Percentiles rank a stretch among this genome's conserved stretches.
Conservation (phyloP, 1,140 invertebrate species). For the Pissodes strobi region DNA sequence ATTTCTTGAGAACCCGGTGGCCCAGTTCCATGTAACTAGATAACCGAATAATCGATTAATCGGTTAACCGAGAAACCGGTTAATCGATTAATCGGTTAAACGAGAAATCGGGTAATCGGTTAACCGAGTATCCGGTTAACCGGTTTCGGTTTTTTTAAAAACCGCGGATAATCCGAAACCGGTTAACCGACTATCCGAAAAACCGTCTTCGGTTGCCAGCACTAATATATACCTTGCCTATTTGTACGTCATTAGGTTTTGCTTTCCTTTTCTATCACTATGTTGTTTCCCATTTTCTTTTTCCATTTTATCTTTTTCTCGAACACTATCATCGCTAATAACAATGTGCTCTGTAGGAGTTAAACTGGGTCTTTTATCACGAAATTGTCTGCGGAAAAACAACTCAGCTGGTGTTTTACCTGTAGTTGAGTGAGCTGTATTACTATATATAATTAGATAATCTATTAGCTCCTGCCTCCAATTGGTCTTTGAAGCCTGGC, state of each 20-base stretch:
- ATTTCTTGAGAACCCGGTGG: too few relatives aligned
- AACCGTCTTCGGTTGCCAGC: too few relatives aligned
- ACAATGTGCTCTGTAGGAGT: neutral
- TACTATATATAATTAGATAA: conserved; percentile 48
- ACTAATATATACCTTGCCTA: too few relatives aligned
- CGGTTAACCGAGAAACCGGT: too few relatives aligned
- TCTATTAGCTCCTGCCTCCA: conserved; percentile 38
- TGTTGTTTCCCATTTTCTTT: conserved; percentile 5
- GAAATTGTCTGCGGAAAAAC: conserved; percentile 32
- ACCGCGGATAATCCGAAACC: too few relatives aligned
- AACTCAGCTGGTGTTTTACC: conserved; percentile 38
- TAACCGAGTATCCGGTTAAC: too few relatives aligned
- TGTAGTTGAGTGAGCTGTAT: conserved; percentile 42
- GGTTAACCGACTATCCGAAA: too few relatives aligned
- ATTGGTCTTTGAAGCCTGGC: conserved; percentile 42
- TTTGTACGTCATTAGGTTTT: neutral
- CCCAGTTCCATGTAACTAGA: too few relatives aligned
- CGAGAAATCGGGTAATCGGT: too few relatives aligned
- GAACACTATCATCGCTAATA: neutral
- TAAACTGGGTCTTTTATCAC: conserved; percentile 1
- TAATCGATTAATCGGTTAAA: too few relatives aligned
- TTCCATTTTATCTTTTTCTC: neutral
- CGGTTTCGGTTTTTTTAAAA: too few relatives aligned
- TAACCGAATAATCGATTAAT: too few relatives aligned
- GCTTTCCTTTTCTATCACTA: neutral